These are phyloP conservation scores for Marronus borbonicus DNA, from an alignment of 2,888 invertebrate genomes.

Conservation along the genomic window DNA sequence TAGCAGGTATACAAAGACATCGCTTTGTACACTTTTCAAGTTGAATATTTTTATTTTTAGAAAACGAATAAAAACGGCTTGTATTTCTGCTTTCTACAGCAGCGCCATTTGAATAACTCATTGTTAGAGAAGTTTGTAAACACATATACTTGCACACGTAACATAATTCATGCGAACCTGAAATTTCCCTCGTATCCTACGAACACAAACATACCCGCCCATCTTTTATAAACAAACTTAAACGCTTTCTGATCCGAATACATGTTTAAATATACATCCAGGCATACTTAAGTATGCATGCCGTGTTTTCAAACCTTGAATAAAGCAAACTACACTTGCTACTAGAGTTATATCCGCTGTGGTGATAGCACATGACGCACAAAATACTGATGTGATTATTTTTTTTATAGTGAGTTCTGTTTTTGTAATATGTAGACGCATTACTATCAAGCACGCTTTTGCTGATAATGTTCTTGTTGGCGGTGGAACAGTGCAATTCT, in stretches of 20 bases:
- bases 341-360: slow-evolving; percentile 44
- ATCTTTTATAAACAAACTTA: slow-evolving; percentile 39
- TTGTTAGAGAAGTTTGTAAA: slow-evolving; percentile 24
- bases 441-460: slow-evolving; percentile 31
- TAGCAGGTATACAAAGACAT: too few relatives aligned
- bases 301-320: slow-evolving; percentile 46
- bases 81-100: too few relatives aligned
- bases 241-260: slow-evolving; percentile 40
- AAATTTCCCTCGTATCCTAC: slow-evolving; percentile 31
- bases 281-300: slow-evolving; percentile 39
- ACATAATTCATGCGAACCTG: slow-evolving; percentile 37
- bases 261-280: slow-evolving; percentile 39
- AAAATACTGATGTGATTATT: slow-evolving; percentile 41
- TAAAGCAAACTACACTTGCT: slow-evolving; percentile 36
- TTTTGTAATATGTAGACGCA: slow-evolving; percentile 12
- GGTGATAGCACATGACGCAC: slow-evolving; percentile 43
- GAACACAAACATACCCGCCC: slow-evolving; percentile 36
- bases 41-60: too few relatives aligned
- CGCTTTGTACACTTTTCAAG: too few relatives aligned
- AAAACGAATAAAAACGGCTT: too few relatives aligned
- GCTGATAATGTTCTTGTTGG: slow-evolving; percentile 38
- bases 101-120: too few relatives aligned
- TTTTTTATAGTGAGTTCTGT: slow-evolving; percentile 30
- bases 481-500: slow-evolving; percentile 24
- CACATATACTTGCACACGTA: neutral